phyloP scores from a whole-genome alignment of 1,140 invertebrate species.

The Sycophaga agraensis region DNA sequence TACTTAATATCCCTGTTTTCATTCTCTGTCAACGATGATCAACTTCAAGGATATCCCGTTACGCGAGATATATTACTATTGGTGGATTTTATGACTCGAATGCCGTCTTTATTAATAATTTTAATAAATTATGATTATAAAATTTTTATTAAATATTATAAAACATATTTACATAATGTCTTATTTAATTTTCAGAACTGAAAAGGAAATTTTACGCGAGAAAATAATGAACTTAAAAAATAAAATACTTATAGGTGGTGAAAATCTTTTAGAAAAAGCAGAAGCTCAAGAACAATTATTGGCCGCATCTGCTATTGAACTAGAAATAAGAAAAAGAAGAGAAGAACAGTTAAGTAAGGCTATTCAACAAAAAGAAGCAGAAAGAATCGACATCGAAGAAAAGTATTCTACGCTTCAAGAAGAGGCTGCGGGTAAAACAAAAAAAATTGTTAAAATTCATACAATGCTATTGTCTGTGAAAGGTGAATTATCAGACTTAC shows the following conservation, averaged over 20 bases:
- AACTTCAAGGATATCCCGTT: no score
- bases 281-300: constrained; percentile 90
- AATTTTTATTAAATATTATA: no score
- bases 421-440: constrained; percentile 87
- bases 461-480: constrained; percentile 79
- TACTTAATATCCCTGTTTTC: no score
- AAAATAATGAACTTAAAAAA: constrained; percentile 90
- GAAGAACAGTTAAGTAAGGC: constrained; percentile 82
- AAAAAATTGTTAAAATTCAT: constrained; percentile 89
- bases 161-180: neutral
- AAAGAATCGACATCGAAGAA: constrained; percentile 94
- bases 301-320: constrained; percentile 86
- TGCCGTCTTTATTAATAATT: no score
- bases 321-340: constrained; percentile 79
- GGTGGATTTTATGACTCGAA: no score
- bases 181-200: constrained; percentile 54
- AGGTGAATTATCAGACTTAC: constrained; percentile 83
- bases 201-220: constrained; percentile 76
- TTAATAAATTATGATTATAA: no score
- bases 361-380: constrained; percentile 85
- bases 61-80: no score
- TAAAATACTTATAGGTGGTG: constrained; percentile 96
- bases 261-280: constrained; percentile 97
- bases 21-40: no score
- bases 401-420: constrained; percentile 93